Conservation (phyloP, 2,113 vertebrate genomes). For the Callipepla californica region DNA sequence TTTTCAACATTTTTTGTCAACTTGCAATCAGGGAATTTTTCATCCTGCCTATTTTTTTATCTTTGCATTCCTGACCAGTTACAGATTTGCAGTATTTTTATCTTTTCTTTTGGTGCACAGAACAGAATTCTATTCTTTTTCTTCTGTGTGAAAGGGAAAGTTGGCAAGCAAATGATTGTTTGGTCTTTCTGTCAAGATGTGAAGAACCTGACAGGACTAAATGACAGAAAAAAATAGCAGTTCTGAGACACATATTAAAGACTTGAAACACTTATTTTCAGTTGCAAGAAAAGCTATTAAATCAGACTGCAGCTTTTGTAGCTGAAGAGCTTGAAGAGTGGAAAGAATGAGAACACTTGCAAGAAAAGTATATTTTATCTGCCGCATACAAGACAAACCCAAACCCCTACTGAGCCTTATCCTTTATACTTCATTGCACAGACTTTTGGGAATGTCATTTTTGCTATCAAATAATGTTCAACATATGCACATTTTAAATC, state of each 20-base stretch:
- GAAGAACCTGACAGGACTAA: constrained; percentile 16
- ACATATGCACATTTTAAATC: constrained; percentile 3
- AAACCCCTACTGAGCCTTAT: not conserved
- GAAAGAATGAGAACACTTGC: constrained; percentile 14
- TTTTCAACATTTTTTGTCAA: not conserved
- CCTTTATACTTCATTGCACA: constrained; percentile 14
- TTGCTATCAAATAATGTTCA: constrained; percentile 31
- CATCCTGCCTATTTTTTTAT: not conserved
- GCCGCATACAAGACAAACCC: constrained; percentile 7
- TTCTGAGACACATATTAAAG: constrained; percentile 29
- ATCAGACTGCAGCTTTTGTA: constrained; percentile 7
- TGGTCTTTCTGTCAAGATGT: constrained; percentile 14
- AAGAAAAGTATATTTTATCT: constrained; percentile 46
- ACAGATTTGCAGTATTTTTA: not conserved
- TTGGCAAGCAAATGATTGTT: not conserved
- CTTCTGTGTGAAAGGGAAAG: not conserved
- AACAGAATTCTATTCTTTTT: not conserved
- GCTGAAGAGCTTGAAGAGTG: not conserved
- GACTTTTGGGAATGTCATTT: constrained; percentile 18
- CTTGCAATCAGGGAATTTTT: not conserved
- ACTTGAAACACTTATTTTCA: constrained; percentile 35
- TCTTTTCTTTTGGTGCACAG: not conserved
- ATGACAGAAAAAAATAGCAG: constrained; percentile 52
- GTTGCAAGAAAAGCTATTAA: constrained; percentile 49
- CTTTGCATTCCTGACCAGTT: not conserved